Conservation (phyloP, 2,797 vertebrate genomes). For the Chrosomus eos region DNA sequence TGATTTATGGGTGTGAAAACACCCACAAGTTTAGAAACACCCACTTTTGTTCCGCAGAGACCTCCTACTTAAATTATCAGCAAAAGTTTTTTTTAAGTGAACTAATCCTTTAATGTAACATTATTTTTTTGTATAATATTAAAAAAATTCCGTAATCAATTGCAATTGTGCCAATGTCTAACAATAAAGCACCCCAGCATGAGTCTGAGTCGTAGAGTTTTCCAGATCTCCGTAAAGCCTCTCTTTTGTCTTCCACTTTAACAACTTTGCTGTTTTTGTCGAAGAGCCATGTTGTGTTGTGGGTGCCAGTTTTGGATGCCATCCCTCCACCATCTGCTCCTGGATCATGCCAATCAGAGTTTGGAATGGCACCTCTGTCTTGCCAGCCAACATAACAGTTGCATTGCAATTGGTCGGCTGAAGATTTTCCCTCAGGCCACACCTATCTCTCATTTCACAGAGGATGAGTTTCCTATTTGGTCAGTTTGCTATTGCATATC, state of each 20-base stretch:
- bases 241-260: slow-evolving; percentile 44
- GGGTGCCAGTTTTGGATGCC: slow-evolving; percentile 71
- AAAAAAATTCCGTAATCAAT: not conserved
- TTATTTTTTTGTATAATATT: not conserved
- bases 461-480: slow-evolving; percentile 44
- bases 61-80: no score
- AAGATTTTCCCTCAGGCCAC: slow-evolving; percentile 48
- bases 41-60: no score
- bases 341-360: slow-evolving; percentile 65
- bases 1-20: no score
- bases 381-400: slow-evolving; percentile 60
- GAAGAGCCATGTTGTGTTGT: slow-evolving; percentile 46
- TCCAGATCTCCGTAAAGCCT: slow-evolving; percentile 23
- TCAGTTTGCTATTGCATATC: slow-evolving; percentile 25
- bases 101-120: not conserved
- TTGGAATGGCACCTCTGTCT: slow-evolving; percentile 61
- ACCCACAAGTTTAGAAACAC: no score
- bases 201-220: not conserved
- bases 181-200: not conserved
- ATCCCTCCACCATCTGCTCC: slow-evolving; percentile 74
- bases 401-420: slow-evolving; percentile 51
- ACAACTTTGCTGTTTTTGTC: slow-evolving; percentile 55
- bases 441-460: slow-evolving; percentile 51
- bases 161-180: not conserved
- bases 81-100: no score